Base-by-base conservation (phyloP, 2,888 invertebrate genomes). In the Mycalesis mineus region DNA sequence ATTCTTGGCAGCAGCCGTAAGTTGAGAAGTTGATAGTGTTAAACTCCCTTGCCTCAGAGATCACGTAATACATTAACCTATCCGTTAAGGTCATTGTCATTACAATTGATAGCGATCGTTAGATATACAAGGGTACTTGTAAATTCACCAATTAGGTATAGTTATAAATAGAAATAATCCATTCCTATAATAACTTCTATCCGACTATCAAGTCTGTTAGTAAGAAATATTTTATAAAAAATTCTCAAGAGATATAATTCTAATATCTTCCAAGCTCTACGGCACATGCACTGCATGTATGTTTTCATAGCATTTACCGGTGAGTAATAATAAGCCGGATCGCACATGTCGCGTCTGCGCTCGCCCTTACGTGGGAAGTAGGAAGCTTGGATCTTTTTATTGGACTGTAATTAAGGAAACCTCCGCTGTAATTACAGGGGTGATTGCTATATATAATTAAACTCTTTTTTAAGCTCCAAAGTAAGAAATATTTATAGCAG, bases 391-490 rank as follows among this genome's bases (percentile, higher is more conserved):
- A 78, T 81, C 84, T 80, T 89, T 85, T 88, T 86, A 87, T 87
- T 88, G 79, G 81, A 77, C 73, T 77, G 79, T 84, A 85, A 88
- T 88, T 88, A 88, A 83, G 81, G 82, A 88, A 88, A 80, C 83
- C 82, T 80, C 75, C 75, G 73, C 77, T 77, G 80, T 88, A 87
- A 88, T 88, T 88, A 85, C 88, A 83, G 88, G 88, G 88, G 88
- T 70, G 84, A 80, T 84, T 81, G 87, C 88, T 88, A 87, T 88
- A 89, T 86, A 87, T 89, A 88, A 88, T 88, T 83, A 71, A 80
- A 83, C 80, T 80, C 82, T 69, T 80, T 81, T 22, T 82, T 74
- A 72, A 74, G 75, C 73, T 73, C 71, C 70, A 73, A 70, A 64
- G 17, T n/a, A 36, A 28, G 15, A 59, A 42, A 7, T 36, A 11